Percentiles rank a stretch among this genome's conserved stretches.
Evolutionary conservation across 1,140 invertebrate genomes (phyloP).

Genomic region (Bombus terrestris): DNA sequence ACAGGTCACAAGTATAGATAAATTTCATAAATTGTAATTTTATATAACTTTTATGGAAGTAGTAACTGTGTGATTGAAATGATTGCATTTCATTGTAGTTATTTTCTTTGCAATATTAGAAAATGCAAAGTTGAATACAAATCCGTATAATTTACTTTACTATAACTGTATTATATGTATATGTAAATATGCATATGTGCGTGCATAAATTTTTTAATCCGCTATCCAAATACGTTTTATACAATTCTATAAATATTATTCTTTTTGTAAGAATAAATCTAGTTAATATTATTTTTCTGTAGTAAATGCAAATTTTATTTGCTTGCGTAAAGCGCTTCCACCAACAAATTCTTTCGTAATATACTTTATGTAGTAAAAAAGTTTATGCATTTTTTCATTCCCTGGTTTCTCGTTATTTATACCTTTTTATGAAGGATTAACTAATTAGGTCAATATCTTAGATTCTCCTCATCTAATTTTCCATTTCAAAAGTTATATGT

Average conservation of each 20-base stretch:
- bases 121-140: constrained; percentile 11
- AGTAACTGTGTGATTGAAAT: constrained; percentile 40
- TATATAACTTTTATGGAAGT: constrained; percentile 28
- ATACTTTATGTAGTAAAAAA: constrained; percentile 26
- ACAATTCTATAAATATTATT: constrained; percentile 63
- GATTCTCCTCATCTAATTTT: not conserved
- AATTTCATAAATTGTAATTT: constrained; percentile 8
- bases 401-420: not conserved
- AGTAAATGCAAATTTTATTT: constrained; percentile 52
- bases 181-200: constrained; percentile 44
- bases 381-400: constrained; percentile 5
- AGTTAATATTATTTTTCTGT: constrained; percentile 24
- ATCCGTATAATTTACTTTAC: constrained; percentile 6
- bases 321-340: constrained; percentile 32
- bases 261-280: constrained; percentile 37
- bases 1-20: constrained; percentile 14
- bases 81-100: constrained; percentile 33
- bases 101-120: constrained; percentile 14
- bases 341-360: constrained; percentile 12
- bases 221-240: constrained; percentile 57
- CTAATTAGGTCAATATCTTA: not conserved
- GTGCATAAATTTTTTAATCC: constrained; percentile 42
- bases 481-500: not conserved
- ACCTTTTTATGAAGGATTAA: not conserved
- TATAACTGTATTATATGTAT: constrained; percentile 17